Percentiles rank a stretch among this genome's conserved stretches.
phyloP scores from a whole-genome alignment of 2,888 invertebrate genomes.

The Pristionchus arcanus region DNA sequence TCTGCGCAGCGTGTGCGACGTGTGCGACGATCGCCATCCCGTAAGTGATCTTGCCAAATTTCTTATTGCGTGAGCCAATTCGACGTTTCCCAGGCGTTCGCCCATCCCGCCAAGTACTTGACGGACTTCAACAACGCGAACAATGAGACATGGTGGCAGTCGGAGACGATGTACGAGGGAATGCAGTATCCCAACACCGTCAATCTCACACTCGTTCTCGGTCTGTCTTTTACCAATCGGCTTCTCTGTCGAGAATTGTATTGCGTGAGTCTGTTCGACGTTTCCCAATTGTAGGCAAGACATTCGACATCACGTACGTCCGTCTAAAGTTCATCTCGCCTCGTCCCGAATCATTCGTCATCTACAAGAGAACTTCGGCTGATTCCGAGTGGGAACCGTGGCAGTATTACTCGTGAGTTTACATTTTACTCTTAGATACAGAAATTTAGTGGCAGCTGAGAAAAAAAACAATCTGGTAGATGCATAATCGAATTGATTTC shows the following conservation, averaged over 20 bases:
- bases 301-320: conserved; percentile 97
- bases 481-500: neutral
- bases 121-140: conserved; percentile 94
- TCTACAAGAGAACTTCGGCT: conserved; percentile 88
- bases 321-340: conserved; percentile 94
- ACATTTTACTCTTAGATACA: neutral
- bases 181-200: conserved; percentile 93
- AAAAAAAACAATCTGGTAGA: neutral
- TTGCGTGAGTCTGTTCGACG: neutral
- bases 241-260: neutral
- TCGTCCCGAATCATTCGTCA: conserved; percentile 96
- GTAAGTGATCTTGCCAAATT: conserved; percentile 56
- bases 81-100: conserved; percentile 58
- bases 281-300: conserved; percentile 87
- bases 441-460: neutral
- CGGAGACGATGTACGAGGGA: conserved; percentile 96
- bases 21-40: conserved; percentile 74
- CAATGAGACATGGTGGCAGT: conserved; percentile 97
- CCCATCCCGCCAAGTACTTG: conserved; percentile 82
- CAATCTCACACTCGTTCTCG: conserved; percentile 91
- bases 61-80: conserved; percentile 3
- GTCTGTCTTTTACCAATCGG: conserved; percentile 81
- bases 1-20: conserved; percentile 73
- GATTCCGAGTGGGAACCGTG: conserved; percentile 84
- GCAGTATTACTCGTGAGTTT: conserved; percentile 83